Base-by-base conservation (phyloP, 2,888 invertebrate genomes). In the Cantharis lateralis region DNA sequence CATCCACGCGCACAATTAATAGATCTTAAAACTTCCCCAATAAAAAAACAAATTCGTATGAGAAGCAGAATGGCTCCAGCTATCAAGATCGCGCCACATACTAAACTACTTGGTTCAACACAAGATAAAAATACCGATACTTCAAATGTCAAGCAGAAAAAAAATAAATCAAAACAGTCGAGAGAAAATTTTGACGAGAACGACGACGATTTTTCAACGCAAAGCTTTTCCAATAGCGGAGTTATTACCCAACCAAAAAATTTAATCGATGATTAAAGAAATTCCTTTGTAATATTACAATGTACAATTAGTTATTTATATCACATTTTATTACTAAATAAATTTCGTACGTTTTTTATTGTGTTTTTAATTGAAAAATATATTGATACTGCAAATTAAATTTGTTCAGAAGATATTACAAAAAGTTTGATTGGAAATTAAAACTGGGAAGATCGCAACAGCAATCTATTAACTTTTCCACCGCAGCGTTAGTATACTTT, bases 181-280 rank as follows among this genome's bases (percentile, higher is more conserved):
- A 48, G n/a, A n/a, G 48, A 48, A 48, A 48, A 48, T 48, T n/a
- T n/a, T 20, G 15, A 24, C 16, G 15, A 62, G 18, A 48, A 72
- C 10, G 61, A 68, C 13, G 68, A 68, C n/a, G 32, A 20, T 3
- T 7, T 26, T 10, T 13, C 24, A 18, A 15, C 15, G 26, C 32
- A 73, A n/a, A 62, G 26, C 26, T 15, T 5, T 61, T 11, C 20
- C 16, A 24, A 15, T 10, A 62, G n/a, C n/a, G 26, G 26, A 73
- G 32, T 73, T 24, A 68, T 73, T 62, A 73, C 73, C n/a, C 73
- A 73, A 62, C 73, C 73, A 11, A n/a, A 69, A 28, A 26, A 69
- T 13, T 62, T 62, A n/a, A 28, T 69, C 10, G 73, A 73, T 11
- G 69, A 73, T n/a, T 69, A 69, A 48, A 62, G n/a, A 16, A 68